Evolutionary conservation across 2,113 vertebrate species (phyloP), one percentile per base, ranked within the genome.

Genomic region (Morone chrysops): DNA sequence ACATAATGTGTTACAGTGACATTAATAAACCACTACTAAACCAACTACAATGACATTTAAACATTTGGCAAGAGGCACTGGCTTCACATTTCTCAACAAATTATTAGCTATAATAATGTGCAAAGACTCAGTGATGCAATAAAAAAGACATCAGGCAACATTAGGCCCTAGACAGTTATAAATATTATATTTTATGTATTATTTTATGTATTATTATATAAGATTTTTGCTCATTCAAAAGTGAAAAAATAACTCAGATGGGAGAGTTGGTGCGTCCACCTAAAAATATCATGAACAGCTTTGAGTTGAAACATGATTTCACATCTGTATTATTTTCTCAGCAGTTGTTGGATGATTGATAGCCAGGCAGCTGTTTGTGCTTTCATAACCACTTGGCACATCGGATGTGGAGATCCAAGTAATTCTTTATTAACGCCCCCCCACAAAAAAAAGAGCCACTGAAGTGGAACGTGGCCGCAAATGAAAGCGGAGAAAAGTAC

Each of bases 401-500:
- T 75, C 69, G 78, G 65, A 71, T 60, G 53, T 60, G 38, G 6
- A 8, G 54, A 78, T 77, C 51, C 56, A 60, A 70, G 43, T 72
- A 47, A 68, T 75, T 71, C 25, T 75, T 71, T 8, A 56, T 80
- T 16, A 74, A 62, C n/a, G 7, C 40, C 14, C n/a, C 6, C 1
- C 31, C 2, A 31, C 2, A 31, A 48, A 61, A 78, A 48, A 71
- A 69, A 63, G 31, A 47, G 43, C 48, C 69, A 5, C 31, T 66
- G 43, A 78, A 83, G n/a, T 0, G 62, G 8, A 81, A 60, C 8
- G 36, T 57, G 72, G 54, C 22, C 9, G 50, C 45, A 56, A 84
- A 82, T 78, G 56, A 85, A 87, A 70, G 56, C 36, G 25, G 73
- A 67, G 73, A 48, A 45, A 74, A 69, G 45, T 43, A 22, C 69